Base-by-base conservation (phyloP, 1,140 invertebrate species). In the Helicoverpa armigera region DNA sequence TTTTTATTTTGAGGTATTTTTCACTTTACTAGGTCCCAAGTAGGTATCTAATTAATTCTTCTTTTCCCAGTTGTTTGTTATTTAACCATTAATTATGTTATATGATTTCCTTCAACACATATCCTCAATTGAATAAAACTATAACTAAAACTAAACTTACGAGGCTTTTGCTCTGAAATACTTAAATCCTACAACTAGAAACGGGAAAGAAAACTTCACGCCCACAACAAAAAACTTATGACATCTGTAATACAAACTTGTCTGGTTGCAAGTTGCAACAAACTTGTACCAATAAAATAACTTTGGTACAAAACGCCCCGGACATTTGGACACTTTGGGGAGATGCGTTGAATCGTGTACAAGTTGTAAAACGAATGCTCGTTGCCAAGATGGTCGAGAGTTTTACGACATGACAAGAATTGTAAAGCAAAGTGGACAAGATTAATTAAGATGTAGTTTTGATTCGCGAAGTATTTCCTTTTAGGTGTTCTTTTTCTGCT, bases 221-320 rank as follows among this genome's bases (percentile, higher is more conserved):
- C 53, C 10, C 14, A 11, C 16, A 23, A 50, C 35, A 23, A 18
- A 58, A 67, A 58, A 61, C 18, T 75, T 75, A 75, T 31, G 58
- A 75, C 67, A 53, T 53, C 56, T 18, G 58, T 63, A 4, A 18
- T 29, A 75, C 73, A 61, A 60, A 61, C 43, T 61, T 50, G 73
- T 70, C 2, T 43, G n/a, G 43, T 23, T 50, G 9, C n/a, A 67
- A 48, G 54, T 58, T 74, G 29, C 54, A 60, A 13, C 54, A 58
- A 74, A 74, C 14, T 74, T 74, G n/a, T 50, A 14, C 50, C 54
- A 31, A 74, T 74, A 51, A 61, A 56, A 73, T 54, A 73, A 75
- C 58, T 75, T 75, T 75, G 9, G 16, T 75, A 51, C 73, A 75
- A 72, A 70, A 75, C 35, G 58, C 63, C 58, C 43, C n/a, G 63